Conservation (phyloP, 2,113 vertebrate species). For the Pogona vitticeps region DNA sequence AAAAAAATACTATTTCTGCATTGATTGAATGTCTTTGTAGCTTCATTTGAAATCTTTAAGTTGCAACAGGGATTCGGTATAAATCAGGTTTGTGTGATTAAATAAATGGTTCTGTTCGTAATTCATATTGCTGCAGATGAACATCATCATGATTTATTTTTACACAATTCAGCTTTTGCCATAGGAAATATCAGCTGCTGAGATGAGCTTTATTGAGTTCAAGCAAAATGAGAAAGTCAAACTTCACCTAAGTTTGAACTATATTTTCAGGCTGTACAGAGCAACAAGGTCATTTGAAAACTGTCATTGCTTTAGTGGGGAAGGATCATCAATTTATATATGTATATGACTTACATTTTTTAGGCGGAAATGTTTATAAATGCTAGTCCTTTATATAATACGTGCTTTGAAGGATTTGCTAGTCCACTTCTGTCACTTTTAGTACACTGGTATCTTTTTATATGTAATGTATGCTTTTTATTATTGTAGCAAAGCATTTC, state of each 20-base stretch:
- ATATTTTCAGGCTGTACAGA: constrained; percentile 75
- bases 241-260: constrained; percentile 75
- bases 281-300: constrained; percentile 76
- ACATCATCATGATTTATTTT: constrained; percentile 69
- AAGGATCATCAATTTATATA: constrained; percentile 75
- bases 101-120: constrained; percentile 70
- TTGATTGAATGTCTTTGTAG: constrained; percentile 65
- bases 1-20: constrained; percentile 64
- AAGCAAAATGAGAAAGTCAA: constrained; percentile 64
- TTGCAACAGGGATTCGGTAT: constrained; percentile 58
- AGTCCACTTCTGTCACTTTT: constrained; percentile 85
- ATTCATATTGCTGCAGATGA: constrained; percentile 70
- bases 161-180: constrained; percentile 71
- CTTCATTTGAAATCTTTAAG: constrained; percentile 67
- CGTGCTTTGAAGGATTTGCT: constrained; percentile 85
- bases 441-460: constrained; percentile 91
- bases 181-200: constrained; percentile 66
- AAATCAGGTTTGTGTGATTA: constrained; percentile 69
- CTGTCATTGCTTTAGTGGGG: constrained; percentile 76
- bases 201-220: constrained; percentile 75
- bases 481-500: constrained; percentile 91
- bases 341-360: constrained; percentile 85
- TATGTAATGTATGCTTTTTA: constrained; percentile 95
- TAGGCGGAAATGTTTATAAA: constrained; percentile 84
- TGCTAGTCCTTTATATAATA: constrained; percentile 86